Base-by-base conservation (phyloP, 1,140 invertebrate genomes). In the Eueides isabella region DNA sequence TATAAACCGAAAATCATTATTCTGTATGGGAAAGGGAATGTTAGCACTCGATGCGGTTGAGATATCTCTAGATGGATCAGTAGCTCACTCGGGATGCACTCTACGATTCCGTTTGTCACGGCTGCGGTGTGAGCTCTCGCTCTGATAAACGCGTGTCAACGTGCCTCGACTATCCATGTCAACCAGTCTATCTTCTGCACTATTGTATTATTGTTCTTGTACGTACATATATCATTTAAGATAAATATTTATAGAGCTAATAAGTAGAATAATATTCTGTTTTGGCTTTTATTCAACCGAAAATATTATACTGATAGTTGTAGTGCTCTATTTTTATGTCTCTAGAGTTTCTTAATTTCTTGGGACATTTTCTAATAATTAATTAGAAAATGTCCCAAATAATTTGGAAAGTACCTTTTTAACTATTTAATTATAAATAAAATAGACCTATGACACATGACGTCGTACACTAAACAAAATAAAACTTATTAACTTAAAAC, bases 101-200 rank as follows among this genome's bases (percentile, higher is more conserved):
- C 85, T 88, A 84, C 85, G 85, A 92, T 92, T 92, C 91, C 86
- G 89, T 92, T 92, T 92, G 91, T 91, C 87, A 85, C 86, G 82
- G 78, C 79, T 88, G 89, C 81, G 88, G 90, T 84, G 79, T 85
- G 82, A 86, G 85, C 86, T 85, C 82, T 81, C 82, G 82, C 86
- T 87, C 86, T 89, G 89, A 91, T 92, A 92, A 91, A 90, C 89
- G 84, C 85, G 83, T 84, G 88, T 88, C 88, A 91, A 86, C 89
- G 86, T 84, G 86, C 84, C 86, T 88, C 89, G 87, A 90, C 83
- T 84, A 77, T 80, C 75, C 71, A 85, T 55, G 48, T 55, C 78
- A 38, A 16, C 14, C 35, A 82, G 81, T 81, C 80, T 86, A 89
- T 81, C 80, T 80, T 68, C 78, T 71, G 75, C 74, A 71, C 75